Evolutionary conservation across 2,113 vertebrate species (phyloP), one percentile per base, ranked within the genome.

Genomic region (Ptilonorhynchus violaceus): DNA sequence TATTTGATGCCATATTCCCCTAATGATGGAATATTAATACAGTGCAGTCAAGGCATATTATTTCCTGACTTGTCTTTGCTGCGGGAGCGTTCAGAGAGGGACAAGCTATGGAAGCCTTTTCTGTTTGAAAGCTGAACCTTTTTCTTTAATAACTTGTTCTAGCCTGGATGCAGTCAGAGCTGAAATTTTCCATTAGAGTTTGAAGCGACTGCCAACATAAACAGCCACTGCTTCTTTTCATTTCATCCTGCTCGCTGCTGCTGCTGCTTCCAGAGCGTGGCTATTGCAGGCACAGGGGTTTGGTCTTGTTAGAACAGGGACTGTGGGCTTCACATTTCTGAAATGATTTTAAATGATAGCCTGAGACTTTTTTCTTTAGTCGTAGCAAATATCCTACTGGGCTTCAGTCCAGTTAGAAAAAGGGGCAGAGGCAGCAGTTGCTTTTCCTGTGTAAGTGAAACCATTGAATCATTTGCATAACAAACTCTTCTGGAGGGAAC

Each of bases 171-270:
- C 85, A 95, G 94, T 28, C 89, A 84, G 92, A 96, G 92, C 96
- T 95, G 97, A 93, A 96, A 96, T 96, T 98, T 98, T 97, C 97
- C 96, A 92, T 94, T 96, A 84, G 86, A 79, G 92, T 73, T 80
- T 92, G 91, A 97, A 96, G 70, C 72, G 42, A n/a, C 83, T 97
- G 95, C 97, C 92, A 80, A 81, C 87, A 90, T 94, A 97, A 97
- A 96, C 95, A 97, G 93, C 87, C 97, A 58, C 77, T 84, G 92
- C 86, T 60, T 50, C 86, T 97, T 91, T 88, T 93, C 92, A 85
- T 96, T 96, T 91, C 95, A 80, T 88, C 85, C 87, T 41, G 90
- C 93, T 91, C 17, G 0, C 81, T 81, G 93, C 96, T 88, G 94
- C 94, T 67, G 16, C 63, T 37, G 64, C 88, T 72, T 35, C 67